Percentiles rank a stretch among this genome's conserved stretches.
Evolutionary conservation across 1,140 invertebrate species (phyloP).

Genomic region (Brachionus sp.): DNA sequence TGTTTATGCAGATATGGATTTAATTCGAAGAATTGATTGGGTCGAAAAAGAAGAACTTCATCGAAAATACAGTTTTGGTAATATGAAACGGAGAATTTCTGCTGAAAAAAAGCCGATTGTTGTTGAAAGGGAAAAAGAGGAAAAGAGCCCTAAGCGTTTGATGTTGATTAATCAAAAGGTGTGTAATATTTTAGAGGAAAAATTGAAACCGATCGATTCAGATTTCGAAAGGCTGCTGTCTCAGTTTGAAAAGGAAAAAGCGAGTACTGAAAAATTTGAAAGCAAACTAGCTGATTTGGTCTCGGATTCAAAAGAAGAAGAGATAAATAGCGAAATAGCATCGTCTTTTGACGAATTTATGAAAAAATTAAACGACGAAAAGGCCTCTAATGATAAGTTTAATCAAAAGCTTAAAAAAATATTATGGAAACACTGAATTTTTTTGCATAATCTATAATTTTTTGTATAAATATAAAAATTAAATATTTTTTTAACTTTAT

Average conservation of each 20-base stretch:
- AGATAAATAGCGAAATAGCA: not conserved
- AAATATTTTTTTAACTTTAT: not conserved
- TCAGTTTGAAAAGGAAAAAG: not conserved
- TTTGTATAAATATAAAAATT: not conserved
- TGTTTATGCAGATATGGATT: conserved; percentile 2
- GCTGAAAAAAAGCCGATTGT: not conserved
- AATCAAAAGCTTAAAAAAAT: not conserved
- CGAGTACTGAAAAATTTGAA: not conserved
- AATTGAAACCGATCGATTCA: not conserved
- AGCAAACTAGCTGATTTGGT: not conserved
- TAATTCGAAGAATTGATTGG: conserved; percentile 3
- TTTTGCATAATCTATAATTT: not conserved
- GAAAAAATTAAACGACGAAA: conserved; percentile 18
- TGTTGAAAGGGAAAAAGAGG: not conserved
- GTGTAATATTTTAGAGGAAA: not conserved
- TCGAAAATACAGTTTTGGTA: not conserved
- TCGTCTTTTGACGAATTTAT: conserved; percentile 5
- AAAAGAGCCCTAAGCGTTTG: conserved; percentile 1
- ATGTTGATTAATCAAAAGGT: conserved; percentile 2
- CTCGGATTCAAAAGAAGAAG: not conserved
- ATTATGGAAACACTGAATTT: not conserved
- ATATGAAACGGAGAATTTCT: not conserved
- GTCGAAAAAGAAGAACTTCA: conserved; percentile 5
- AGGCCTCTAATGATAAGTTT: not conserved
- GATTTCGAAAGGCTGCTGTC: not conserved